Evolutionary conservation across 2,888 invertebrate genomes (phyloP).

Genomic region (Ophion costatus): DNA sequence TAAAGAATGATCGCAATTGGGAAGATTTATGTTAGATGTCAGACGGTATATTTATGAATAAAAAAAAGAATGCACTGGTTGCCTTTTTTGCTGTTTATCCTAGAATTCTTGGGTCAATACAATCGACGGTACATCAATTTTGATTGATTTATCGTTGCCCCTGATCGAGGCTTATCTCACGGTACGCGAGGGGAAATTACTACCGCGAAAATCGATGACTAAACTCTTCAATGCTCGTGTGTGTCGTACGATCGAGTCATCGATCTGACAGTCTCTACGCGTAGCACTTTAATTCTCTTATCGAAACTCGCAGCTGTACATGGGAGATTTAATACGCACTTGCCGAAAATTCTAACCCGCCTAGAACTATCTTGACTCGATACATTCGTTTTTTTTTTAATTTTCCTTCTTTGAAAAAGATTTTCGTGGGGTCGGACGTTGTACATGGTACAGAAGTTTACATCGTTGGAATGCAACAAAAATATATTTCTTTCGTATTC

Average conservation of each 20-base stretch:
- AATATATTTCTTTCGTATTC: too few species aligned
- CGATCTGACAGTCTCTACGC: constrained; percentile 49
- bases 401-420: background rate
- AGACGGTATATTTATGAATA: background rate
- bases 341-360: background rate
- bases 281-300: constrained; percentile 50
- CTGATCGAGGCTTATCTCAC: constrained; percentile 50
- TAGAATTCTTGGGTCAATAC: background rate
- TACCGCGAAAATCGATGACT: constrained; percentile 59
- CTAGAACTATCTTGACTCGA: background rate
- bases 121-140: constrained; percentile 23
- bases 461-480: too few species aligned
- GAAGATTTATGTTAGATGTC: background rate
- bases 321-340: constrained; percentile 11
- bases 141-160: constrained; percentile 58
- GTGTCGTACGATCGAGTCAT: constrained; percentile 52
- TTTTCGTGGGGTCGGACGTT: background rate
- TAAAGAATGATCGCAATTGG: background rate
- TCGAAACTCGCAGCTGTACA: constrained; percentile 28
- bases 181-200: constrained; percentile 48
- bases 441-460: too few species aligned
- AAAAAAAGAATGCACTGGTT: background rate
- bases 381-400: constrained; percentile 3
- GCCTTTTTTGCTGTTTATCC: background rate
- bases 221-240: constrained; percentile 25